phyloP scores from a whole-genome alignment of 2,888 invertebrate genomes.

The Pegoplata infirma region DNA sequence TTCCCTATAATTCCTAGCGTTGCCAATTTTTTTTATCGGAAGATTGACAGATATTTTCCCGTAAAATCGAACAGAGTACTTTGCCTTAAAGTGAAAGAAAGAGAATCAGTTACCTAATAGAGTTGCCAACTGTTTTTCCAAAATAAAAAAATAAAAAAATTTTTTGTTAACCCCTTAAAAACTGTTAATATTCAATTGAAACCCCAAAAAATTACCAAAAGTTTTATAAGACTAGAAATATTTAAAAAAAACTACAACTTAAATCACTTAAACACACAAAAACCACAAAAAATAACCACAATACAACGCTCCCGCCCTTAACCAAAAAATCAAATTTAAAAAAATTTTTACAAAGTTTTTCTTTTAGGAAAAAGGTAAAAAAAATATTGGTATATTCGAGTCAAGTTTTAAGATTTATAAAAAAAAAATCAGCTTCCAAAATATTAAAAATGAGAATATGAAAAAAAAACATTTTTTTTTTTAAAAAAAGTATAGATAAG shows the following conservation, averaged over 20 bases:
- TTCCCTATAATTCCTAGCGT: no score
- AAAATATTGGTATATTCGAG: constrained; percentile 39
- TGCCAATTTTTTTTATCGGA: no score
- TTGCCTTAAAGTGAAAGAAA: no score
- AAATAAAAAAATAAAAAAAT: no score
- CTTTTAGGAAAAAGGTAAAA: not conserved
- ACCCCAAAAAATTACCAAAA: constrained; percentile 1
- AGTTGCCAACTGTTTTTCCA: no score
- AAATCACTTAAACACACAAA: not conserved
- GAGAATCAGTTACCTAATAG: no score
- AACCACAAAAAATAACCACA: constrained; percentile 25
- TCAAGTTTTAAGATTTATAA: constrained; percentile 20
- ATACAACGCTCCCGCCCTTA: constrained; percentile 55
- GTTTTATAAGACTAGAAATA: constrained; percentile 26
- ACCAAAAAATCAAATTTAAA: constrained; percentile 33
- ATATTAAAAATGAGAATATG: constrained; percentile 25
- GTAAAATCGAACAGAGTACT: no score
- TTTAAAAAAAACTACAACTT: not conserved
- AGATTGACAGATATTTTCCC: no score
- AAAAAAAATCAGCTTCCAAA: constrained; percentile 57
- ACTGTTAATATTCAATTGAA: not conserved
- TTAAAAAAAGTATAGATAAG: constrained; percentile 21
- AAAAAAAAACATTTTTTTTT: constrained; percentile 2
- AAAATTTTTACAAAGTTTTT: constrained; percentile 8
- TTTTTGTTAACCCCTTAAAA: not conserved